Conservation (phyloP, 1,140 invertebrate species). For the Neuroterus valhalla region DNA sequence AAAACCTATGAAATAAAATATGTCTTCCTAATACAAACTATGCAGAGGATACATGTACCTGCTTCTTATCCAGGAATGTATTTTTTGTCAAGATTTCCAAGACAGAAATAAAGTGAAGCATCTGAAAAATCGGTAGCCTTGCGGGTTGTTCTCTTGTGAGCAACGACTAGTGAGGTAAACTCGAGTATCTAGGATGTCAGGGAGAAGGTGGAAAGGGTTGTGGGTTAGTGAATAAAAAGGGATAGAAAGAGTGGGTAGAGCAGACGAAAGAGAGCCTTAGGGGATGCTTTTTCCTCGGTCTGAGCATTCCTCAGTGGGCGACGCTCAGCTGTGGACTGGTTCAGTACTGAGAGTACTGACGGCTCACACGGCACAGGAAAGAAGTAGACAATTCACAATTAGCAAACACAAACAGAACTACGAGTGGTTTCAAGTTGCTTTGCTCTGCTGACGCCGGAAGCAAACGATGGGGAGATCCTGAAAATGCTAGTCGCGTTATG, state of each 20-base stretch:
- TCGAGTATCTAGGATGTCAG: conserved; percentile 60
- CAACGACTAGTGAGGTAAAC: conserved; percentile 70
- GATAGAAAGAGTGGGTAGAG: conserved; percentile 38
- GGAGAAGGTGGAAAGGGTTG: conserved; percentile 41
- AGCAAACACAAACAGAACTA: conserved; percentile 74
- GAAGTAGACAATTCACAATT: conserved; percentile 76
- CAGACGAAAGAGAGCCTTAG: conserved; percentile 52
- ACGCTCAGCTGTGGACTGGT: conserved; percentile 4
- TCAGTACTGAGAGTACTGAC: conserved; percentile 40
- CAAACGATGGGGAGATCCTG: conserved; percentile 49
- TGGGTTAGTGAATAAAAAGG: conserved; percentile 38
- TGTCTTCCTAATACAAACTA: too few relatives aligned
- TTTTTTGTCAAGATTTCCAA: background rate
- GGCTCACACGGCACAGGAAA: conserved; percentile 59
- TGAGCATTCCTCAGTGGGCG: conserved; percentile 64
- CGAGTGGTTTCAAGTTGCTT: conserved; percentile 68
- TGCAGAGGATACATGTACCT: too few relatives aligned
- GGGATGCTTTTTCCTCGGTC: conserved; percentile 62
- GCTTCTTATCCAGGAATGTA: too few relatives aligned
- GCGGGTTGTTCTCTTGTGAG: conserved; percentile 62
- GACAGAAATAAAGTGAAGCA: conserved; percentile 12
- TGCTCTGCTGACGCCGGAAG: conserved; percentile 52
- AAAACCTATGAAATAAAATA: too few relatives aligned
- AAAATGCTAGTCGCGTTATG: background rate
- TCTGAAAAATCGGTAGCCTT: conserved; percentile 62